A percentile compares a stretch with the other conserved stretches of the same genome.
Evolutionary conservation across 2,113 vertebrate species (phyloP).

Genomic region (Apteryx mantelli): DNA sequence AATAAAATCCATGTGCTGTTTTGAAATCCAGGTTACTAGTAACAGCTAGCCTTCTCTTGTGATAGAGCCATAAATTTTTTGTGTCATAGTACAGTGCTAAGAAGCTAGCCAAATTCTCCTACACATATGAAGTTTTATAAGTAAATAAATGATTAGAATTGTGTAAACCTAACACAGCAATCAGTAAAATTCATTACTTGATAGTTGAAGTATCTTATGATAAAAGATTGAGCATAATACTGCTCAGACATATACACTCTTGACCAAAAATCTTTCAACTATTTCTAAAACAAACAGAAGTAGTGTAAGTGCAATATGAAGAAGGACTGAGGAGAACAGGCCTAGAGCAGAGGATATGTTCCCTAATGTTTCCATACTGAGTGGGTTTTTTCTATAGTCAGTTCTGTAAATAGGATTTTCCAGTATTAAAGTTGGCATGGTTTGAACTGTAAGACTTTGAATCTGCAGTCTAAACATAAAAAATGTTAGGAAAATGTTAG

Average conservation of each 20-base stretch:
- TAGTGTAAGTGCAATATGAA: background rate
- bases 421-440: background rate
- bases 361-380: background rate
- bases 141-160: background rate
- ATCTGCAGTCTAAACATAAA: background rate
- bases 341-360: background rate
- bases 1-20: background rate
- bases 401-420: background rate
- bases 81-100: background rate
- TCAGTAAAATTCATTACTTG: background rate
- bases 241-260: background rate
- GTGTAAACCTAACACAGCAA: background rate
- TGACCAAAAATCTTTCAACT: background rate
- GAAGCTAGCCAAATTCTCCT: background rate
- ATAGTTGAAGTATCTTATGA: background rate
- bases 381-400: accelerated
- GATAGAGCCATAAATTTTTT: background rate
- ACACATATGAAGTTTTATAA: background rate
- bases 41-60: background rate
- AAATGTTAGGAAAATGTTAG: background rate
- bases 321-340: background rate
- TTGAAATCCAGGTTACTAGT: background rate
- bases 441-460: background rate
- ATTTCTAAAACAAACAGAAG: background rate
- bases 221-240: background rate